Evolutionary conservation across 2,797 vertebrate species (phyloP), one percentile per base, ranked within the genome.

Genomic region (Lerista edwardsae): DNA sequence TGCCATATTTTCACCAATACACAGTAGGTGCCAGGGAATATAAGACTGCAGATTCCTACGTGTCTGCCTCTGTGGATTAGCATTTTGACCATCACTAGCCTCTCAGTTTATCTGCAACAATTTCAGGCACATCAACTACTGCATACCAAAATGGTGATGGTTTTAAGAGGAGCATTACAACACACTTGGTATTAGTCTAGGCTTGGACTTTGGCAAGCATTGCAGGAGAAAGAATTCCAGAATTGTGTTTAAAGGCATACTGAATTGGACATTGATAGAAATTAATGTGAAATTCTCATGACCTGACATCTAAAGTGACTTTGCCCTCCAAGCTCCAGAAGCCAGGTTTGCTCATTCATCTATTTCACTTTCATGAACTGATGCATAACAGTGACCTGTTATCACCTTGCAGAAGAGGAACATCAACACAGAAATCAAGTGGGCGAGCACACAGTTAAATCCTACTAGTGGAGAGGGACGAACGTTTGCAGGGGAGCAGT

Each of bases 391-490:
- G 80, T 65, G 25, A 55, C 31, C 11, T 21, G 44, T 65, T 6
- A 39, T 71, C 39, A 44, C 39, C 4, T 25, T 68, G 47, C 5
- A 36, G 31, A 4, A 27, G 10, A 6, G 27, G 12, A 76, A n/a
- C 78, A 65, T 80, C 15, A 55, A 84, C 69, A 69, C 14, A 75
- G 89, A 64, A 29, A 84, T 69, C 62, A 85, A 75, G 12, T 6
- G 4, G 25, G 23, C 4, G 1, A 61, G 59, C 59, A 55, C 2
- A 55, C 44, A 69, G 72, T 7, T 68, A n/a, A 9, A 12, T 51
- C 72, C 55, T 77, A 67, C 14, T 80, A 9, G 57, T 7, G 17
- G 14, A 17, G 10, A 55, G 51, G 51, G 51, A 27, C 19, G 51
- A 67, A 79, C 74, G 47, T 19, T 80, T 44, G 64, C 77, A 85